These are phyloP conservation scores for Serinus canaria DNA, from an alignment of 2,113 vertebrate genomes.

Conservation along the genomic window DNA sequence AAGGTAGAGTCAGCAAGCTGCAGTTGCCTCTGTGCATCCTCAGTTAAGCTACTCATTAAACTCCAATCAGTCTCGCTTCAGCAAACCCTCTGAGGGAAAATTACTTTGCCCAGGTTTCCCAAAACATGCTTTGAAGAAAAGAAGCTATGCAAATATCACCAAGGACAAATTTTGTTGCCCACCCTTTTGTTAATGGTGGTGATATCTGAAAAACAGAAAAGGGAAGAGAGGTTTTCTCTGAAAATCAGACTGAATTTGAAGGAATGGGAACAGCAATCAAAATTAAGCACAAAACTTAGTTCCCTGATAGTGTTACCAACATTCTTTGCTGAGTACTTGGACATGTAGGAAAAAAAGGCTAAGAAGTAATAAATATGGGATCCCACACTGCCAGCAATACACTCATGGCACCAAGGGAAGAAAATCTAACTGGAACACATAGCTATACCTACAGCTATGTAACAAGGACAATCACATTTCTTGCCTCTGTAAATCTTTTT, in stretches of 20 bases:
- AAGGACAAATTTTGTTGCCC: not conserved
- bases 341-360: not conserved
- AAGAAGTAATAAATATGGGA: not conserved
- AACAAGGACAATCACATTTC: not conserved
- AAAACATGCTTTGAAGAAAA: not conserved
- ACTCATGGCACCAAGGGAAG: accelerated
- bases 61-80: not conserved
- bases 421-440: not conserved
- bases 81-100: not conserved
- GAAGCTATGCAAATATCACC: not conserved
- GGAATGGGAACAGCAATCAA: not conserved
- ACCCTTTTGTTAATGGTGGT: not conserved
- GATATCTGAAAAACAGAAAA: not conserved
- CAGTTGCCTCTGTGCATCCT: not conserved
- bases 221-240: not conserved
- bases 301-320: not conserved
- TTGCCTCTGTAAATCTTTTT: not conserved
- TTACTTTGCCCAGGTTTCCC: not conserved
- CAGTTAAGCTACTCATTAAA: not conserved
- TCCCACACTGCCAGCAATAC: not conserved
- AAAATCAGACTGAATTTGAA: not conserved
- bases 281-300: not conserved
- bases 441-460: not conserved
- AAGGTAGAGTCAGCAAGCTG: not conserved
- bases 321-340: not conserved